Conservation (phyloP, 2,113 vertebrate species). For the Cyphomyrus plagiostoma region DNA sequence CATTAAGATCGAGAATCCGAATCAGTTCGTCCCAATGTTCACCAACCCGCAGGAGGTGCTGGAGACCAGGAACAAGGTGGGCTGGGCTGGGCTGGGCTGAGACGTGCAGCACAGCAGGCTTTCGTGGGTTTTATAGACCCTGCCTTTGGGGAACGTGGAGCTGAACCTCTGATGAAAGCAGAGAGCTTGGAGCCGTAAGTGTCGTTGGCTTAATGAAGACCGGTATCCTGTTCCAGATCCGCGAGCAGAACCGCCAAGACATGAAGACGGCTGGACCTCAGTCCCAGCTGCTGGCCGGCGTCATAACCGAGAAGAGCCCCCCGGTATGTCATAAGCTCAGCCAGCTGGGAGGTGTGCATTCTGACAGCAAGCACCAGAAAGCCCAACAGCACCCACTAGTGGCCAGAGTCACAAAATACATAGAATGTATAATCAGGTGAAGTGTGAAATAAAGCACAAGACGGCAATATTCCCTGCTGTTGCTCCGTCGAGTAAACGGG, state of each 20-base stretch:
- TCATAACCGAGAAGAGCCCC: conserved; percentile 79
- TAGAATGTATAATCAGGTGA: neutral
- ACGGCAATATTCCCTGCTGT: neutral
- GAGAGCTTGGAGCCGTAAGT: neutral
- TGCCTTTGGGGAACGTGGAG: neutral
- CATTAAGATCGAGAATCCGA: conserved; percentile 90
- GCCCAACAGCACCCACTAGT: neutral
- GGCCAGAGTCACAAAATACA: neutral
- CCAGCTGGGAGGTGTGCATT: neutral
- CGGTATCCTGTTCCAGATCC: conserved; percentile 61
- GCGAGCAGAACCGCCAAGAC: conserved; percentile 92
- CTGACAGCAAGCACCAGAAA: neutral
- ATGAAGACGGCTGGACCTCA: conserved; percentile 92
- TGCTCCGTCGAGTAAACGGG: neutral
- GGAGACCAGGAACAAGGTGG: conserved; percentile 93
- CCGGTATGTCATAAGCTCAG: conserved; percentile 59
- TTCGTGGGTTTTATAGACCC: neutral
- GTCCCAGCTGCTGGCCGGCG: conserved; percentile 84
- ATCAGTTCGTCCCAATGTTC: conserved; percentile 96
- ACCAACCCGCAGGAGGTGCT: conserved; percentile 94
- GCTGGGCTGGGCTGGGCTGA: accelerated
- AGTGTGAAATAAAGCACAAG: neutral
- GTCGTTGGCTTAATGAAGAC: neutral
- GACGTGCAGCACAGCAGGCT: neutral
- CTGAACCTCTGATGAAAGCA: neutral